Percentiles rank a stretch among this genome's conserved stretches.
phyloP scores from a whole-genome alignment of 2,888 invertebrate species.

The Mycalesis mineus region DNA sequence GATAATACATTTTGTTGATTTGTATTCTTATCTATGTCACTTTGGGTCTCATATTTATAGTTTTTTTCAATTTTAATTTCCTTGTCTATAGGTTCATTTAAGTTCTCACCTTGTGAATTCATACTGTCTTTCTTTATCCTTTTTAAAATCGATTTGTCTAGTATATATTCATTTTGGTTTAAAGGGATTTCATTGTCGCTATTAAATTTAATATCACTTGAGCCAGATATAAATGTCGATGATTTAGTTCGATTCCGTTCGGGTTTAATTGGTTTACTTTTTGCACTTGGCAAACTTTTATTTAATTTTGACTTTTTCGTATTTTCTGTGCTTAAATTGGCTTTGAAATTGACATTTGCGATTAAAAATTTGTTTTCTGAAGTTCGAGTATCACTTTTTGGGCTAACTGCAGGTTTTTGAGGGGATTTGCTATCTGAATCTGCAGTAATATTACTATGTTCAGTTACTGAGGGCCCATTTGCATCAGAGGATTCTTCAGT shows the following conservation, averaged over 20 bases:
- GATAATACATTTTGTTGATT: slow-evolving; percentile 27
- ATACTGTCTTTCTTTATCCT: slow-evolving; percentile 16
- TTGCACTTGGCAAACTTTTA: slow-evolving; percentile 47
- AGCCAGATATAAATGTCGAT: slow-evolving; percentile 42
- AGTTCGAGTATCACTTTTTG: background rate
- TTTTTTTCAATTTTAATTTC: slow-evolving; percentile 11
- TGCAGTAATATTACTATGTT: background rate
- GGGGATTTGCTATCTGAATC: background rate
- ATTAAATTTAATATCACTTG: slow-evolving; percentile 39
- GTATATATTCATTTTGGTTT: slow-evolving; percentile 5
- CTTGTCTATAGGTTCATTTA: slow-evolving; percentile 13
- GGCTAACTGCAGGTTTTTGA: background rate
- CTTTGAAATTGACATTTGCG: slow-evolving; percentile 41
- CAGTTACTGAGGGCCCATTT: background rate
- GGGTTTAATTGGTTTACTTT: slow-evolving; percentile 33
- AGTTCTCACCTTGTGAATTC: slow-evolving; percentile 13
- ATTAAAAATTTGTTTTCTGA: slow-evolving; percentile 31
- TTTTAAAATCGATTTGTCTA: slow-evolving; percentile 11
- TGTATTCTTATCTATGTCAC: slow-evolving; percentile 24
- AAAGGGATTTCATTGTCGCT: slow-evolving; percentile 48
- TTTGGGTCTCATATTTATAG: slow-evolving; percentile 11
- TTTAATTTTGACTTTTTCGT: slow-evolving; percentile 38
- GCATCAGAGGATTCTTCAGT: slow-evolving; percentile 1
- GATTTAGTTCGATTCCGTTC: slow-evolving; percentile 59
- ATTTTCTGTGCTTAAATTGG: slow-evolving; percentile 37